Evolutionary conservation across 2,797 vertebrate species (phyloP), one percentile per base, ranked within the genome.

Genomic region (Allobates femoralis): DNA sequence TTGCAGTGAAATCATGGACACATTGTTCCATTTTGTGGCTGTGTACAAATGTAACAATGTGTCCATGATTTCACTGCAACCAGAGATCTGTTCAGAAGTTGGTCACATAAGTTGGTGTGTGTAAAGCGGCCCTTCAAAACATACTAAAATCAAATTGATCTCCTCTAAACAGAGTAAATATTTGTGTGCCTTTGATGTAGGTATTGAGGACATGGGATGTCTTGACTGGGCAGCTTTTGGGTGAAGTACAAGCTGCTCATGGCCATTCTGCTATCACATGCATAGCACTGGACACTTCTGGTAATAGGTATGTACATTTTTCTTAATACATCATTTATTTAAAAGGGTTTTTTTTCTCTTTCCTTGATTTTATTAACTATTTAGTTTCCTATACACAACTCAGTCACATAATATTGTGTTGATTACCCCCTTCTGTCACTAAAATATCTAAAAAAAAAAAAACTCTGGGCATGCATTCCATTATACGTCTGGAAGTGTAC

Each of bases 161-260:
- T 34, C 16, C 30, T 23, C 23, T 41, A 71, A 41, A 41, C 10
- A 14, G 12, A 74, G 37, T 26, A 32, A 41, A 32, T 73, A 74
- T 64, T 46, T 46, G 32, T 50, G 37, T 69, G 50, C n/a, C 8
- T 76, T 14, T 34, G 34, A 60, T 76, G 53, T 28, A 91, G 90
- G 77, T 85, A 74, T 73, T 91, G 60, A 91, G 88, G 87, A 76
- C 87, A 10, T 91, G 90, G 90, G 55, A 89, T 60, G 77, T 91
- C 15, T 64, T 88, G 18, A 89, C 87, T 79, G 90, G 90, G 60
- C 75, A 85, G 3, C 86, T 86, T 64, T n/a, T 90, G 23, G 76
- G 73, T 37, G 83, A 90, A 85, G 79, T 90, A 18, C 64, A 10
- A 81, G 82, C 46, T 67, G 86, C 83, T 64, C 88, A 89, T 83